phyloP scores from a whole-genome alignment of 2,113 vertebrate species.

The Recurvirostra avosetta region DNA sequence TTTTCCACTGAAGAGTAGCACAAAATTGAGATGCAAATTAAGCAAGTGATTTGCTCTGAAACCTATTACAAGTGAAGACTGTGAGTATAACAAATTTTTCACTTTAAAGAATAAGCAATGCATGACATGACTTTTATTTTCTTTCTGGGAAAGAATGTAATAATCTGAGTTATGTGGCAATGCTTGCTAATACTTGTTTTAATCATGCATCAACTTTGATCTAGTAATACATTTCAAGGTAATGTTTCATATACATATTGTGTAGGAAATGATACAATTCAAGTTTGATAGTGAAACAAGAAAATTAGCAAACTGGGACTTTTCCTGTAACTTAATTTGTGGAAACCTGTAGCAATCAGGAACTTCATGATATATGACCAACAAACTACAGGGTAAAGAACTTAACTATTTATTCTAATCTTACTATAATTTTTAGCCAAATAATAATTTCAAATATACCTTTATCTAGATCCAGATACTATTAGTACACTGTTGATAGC shows the following conservation, averaged over 20 bases:
- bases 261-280: background rate
- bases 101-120: slow-evolving; percentile 16
- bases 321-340: background rate
- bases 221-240: background rate
- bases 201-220: slow-evolving; percentile 13
- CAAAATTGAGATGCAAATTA: background rate
- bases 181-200: slow-evolving; percentile 15
- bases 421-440: background rate
- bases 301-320: background rate
- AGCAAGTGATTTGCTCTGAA: background rate
- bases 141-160: background rate
- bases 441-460: background rate
- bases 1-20: background rate
- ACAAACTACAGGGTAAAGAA: background rate
- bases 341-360: background rate
- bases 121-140: background rate
- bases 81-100: background rate
- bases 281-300: background rate
- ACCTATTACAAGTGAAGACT: background rate
- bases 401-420: background rate
- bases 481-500: no score
- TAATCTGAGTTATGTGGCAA: background rate
- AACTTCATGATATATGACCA: background rate
- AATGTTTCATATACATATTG: background rate
- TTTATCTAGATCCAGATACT: background rate